phyloP scores from a whole-genome alignment of 2,113 vertebrate genomes.

The Oryzias celebensis region DNA sequence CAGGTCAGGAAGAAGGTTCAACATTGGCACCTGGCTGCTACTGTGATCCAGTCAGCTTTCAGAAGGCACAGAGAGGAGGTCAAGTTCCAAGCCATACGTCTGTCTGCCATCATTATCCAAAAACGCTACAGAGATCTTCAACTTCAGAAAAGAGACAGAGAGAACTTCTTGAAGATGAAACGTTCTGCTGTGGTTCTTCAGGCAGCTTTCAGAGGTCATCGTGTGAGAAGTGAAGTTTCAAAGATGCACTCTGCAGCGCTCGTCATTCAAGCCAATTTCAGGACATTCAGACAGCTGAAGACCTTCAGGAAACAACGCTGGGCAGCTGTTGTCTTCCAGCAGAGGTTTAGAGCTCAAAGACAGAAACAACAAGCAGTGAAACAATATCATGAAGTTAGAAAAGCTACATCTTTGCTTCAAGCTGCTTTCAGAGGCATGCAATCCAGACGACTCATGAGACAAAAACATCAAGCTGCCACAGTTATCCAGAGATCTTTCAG shows the following conservation, averaged over 20 bases:
- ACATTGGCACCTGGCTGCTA: slow-evolving; percentile 73
- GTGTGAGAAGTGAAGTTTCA: slow-evolving; percentile 40
- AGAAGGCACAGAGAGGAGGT: slow-evolving; percentile 70
- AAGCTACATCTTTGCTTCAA: slow-evolving; percentile 74
- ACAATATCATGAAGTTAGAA: slow-evolving; percentile 50
- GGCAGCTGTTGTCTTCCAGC: slow-evolving; percentile 75
- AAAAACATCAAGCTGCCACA: slow-evolving; percentile 65
- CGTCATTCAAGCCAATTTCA: slow-evolving; percentile 80
- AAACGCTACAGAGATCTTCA: slow-evolving; percentile 69
- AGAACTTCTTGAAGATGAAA: slow-evolving; percentile 62
- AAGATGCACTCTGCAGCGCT: slow-evolving; percentile 63
- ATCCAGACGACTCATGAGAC: slow-evolving; percentile 56
- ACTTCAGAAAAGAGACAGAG: slow-evolving; percentile 57
- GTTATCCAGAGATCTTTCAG: slow-evolving; percentile 78
- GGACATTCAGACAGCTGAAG: slow-evolving; percentile 67
- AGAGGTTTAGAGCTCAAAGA: slow-evolving; percentile 76
- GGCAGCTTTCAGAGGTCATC: slow-evolving; percentile 61
- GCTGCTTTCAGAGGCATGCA: slow-evolving; percentile 68
- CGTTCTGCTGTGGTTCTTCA: slow-evolving; percentile 72
- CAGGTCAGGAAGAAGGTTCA: slow-evolving; percentile 68
- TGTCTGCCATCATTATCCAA: slow-evolving; percentile 81
- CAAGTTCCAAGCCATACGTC: slow-evolving; percentile 75
- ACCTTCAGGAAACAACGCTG: slow-evolving; percentile 66
- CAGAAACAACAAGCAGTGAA: slow-evolving; percentile 42
- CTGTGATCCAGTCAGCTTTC: slow-evolving; percentile 79